Conservation (phyloP, 64 coral and sea anemone genomes). For the Montipora sp. region DNA sequence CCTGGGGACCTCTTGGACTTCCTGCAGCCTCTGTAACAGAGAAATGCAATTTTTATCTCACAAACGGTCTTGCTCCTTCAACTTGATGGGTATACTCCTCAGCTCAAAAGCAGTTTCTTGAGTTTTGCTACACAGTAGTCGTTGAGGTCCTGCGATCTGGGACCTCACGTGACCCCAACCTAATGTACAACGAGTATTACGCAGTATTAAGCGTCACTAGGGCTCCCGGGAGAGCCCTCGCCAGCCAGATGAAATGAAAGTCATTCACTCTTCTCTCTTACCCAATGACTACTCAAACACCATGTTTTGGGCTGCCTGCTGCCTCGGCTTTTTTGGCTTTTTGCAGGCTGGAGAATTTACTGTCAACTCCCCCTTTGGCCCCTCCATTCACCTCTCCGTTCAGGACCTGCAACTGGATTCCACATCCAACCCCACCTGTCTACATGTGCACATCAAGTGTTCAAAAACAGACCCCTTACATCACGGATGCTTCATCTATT, state of each 20-base stretch:
- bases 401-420: neutral
- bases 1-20: neutral
- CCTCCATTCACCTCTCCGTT: neutral
- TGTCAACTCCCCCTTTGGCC: neutral
- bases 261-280: neutral
- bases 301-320: constrained; percentile 27
- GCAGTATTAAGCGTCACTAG: constrained; percentile 14
- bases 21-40: neutral
- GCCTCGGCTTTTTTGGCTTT: neutral
- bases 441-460: neutral
- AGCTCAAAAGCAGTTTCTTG: constrained; percentile 22
- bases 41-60: neutral
- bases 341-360: neutral
- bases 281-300: neutral
- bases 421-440: neutral
- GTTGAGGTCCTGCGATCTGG: too few species aligned
- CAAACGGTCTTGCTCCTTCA: constrained; percentile 21
- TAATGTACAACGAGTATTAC: constrained; percentile 1
- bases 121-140: constrained; percentile 15
- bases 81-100: constrained; percentile 22
- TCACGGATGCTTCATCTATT: neutral
- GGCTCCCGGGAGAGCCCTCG: neutral
- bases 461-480: neutral
- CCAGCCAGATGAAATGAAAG: constrained; percentile 9
- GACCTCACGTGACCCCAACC: too few species aligned